Conservation (phyloP, 2,888 invertebrate genomes). For the Polyommatus iphigenia region DNA sequence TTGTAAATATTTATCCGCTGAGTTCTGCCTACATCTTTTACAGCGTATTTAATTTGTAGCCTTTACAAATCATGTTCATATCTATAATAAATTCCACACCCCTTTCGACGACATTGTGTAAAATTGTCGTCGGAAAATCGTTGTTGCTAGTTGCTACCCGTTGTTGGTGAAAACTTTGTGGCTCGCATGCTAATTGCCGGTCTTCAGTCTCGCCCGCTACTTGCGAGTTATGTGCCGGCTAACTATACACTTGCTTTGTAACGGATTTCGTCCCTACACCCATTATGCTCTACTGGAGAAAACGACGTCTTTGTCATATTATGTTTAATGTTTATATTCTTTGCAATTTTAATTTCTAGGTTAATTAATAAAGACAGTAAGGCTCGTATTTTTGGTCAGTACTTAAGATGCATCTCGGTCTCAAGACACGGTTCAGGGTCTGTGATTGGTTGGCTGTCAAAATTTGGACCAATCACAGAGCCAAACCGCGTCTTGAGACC, state of each 20-base stretch:
- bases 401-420: no score
- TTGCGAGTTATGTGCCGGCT: conserved; percentile 36
- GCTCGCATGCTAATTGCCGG: conserved; percentile 38
- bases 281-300: conserved; percentile 5
- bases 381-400: no score
- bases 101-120: neutral
- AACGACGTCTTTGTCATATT: neutral
- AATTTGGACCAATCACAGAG: no score
- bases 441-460: no score
- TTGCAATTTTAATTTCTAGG: neutral
- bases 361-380: neutral
- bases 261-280: conserved; percentile 30
- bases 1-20: neutral
- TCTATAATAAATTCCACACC: neutral
- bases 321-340: neutral
- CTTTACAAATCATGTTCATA: neutral
- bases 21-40: neutral
- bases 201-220: conserved; percentile 31
- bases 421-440: no score
- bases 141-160: conserved; percentile 15
- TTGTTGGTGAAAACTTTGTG: conserved; percentile 30
- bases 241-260: conserved; percentile 38
- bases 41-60: neutral
- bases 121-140: neutral
- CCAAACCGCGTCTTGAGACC: no score